Base-by-base conservation (phyloP, 1,140 invertebrate species). In the Vanessa tameamea region DNA sequence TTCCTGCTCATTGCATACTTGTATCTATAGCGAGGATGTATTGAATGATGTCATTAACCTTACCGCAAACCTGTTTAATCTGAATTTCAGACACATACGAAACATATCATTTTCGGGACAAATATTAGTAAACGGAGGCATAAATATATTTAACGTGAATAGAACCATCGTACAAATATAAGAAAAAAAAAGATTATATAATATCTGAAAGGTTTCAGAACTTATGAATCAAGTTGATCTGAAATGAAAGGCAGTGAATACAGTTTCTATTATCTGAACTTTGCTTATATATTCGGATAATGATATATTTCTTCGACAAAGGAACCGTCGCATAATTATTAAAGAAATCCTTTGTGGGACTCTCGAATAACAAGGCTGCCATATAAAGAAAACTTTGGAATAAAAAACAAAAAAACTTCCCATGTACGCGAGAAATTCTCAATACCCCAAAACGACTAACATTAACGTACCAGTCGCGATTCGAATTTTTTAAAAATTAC, bases 401-500 rank as follows among this genome's bases (percentile, higher is more conserved):
- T 15, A 15, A 53, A 71, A 70, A 70, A 71, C 55, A 59, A 68
- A 69, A 70, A 71, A 11, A 0, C 23, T 43, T 53, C n/a, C 64
- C 55, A 65, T 57, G 63, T 51, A 59, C 48, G 31, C 16, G 48
- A 47, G 47, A 51, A 43, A 47, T 77, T 76, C 43, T 63, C 78
- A 59, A 73, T 76, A 73, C 69, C 66, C 74, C 69, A 69, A 80
- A 80, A 77, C 77, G 74, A 77, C 75, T 76, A 72, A 68, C 72
- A 76, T 80, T 72, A 75, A 75, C 26, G 63, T 68, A 69, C 73
- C 43, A 48, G 48, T 47, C 67, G 73, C 23, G 66, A 64, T 67
- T 70, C 68, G 31, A 47, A 69, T 74, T 68, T 31, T 37, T 63
- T 37, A 63, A 64, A 15, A 68, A 66, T 48, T 55, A 64, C 50